phyloP scores from a whole-genome alignment of 2,888 invertebrate species.

The Lutraria lutraria region DNA sequence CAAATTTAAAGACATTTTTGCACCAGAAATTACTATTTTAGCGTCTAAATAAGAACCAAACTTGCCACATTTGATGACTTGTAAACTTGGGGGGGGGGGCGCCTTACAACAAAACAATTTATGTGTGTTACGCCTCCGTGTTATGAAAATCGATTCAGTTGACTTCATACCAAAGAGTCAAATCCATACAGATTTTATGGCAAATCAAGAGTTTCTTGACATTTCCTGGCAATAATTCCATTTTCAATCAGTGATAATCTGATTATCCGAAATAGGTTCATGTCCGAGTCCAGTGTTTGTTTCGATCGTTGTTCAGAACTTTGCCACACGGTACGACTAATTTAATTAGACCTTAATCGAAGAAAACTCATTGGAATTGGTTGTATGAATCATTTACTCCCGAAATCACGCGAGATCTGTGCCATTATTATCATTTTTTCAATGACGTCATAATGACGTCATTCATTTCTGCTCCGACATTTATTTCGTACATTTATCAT shows the following conservation, averaged over 20 bases:
- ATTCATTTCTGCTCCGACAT: neutral
- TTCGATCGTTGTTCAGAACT: neutral
- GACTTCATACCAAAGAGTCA: neutral
- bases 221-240: neutral
- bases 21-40: too few species aligned
- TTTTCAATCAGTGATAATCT: conserved; percentile 36
- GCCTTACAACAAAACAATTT: neutral
- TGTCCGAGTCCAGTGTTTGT: conserved; percentile 12
- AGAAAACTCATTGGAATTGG: neutral
- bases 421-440: neutral
- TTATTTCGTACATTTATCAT: too few species aligned
- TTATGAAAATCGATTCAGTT: neutral
- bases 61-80: too few species aligned
- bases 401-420: conserved; percentile 12
- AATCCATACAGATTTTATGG: neutral
- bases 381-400: neutral
- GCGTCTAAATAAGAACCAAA: too few species aligned
- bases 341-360: conserved; percentile 14
- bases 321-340: neutral
- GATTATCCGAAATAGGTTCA: conserved; percentile 29
- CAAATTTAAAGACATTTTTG: too few species aligned
- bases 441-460: neutral
- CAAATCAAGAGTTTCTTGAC: conserved; percentile 5
- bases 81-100: too few species aligned
- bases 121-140: neutral